Conservation (phyloP, 1,140 invertebrate genomes). For the Brachionus sp. region DNA sequence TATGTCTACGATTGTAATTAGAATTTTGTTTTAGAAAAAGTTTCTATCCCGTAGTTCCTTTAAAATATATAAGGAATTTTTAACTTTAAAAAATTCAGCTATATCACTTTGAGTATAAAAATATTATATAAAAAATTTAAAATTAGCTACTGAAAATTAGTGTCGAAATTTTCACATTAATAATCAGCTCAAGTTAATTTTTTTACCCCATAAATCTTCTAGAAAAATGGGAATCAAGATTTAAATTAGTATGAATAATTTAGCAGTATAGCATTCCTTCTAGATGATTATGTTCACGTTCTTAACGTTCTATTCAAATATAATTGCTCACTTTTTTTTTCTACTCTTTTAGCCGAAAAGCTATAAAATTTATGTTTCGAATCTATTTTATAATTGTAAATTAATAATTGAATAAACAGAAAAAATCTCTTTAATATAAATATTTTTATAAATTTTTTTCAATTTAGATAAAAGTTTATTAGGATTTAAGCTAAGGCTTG, state of each 20-base stretch:
- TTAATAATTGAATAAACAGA: background rate
- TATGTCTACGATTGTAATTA: background rate
- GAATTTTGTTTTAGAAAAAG: background rate
- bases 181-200: background rate
- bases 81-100: no score
- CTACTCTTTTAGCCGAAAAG: background rate
- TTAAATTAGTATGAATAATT: background rate
- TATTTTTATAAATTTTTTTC: background rate
- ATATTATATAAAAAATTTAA: background rate
- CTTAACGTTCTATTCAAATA: background rate
- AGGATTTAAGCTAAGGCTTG: background rate
- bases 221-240: background rate
- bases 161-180: background rate
- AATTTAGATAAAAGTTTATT: background rate
- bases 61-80: background rate
- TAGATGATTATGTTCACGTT: background rate
- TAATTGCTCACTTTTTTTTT: background rate
- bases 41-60: background rate
- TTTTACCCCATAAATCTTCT: background rate
- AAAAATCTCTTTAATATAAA: background rate
- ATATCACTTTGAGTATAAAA: background rate
- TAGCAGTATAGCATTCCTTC: background rate
- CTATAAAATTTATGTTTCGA: constrained; percentile 10
- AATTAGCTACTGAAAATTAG: background rate
- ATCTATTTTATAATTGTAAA: background rate